phyloP scores from a whole-genome alignment of 2,113 vertebrate species.

The Irena cyanogastra region DNA sequence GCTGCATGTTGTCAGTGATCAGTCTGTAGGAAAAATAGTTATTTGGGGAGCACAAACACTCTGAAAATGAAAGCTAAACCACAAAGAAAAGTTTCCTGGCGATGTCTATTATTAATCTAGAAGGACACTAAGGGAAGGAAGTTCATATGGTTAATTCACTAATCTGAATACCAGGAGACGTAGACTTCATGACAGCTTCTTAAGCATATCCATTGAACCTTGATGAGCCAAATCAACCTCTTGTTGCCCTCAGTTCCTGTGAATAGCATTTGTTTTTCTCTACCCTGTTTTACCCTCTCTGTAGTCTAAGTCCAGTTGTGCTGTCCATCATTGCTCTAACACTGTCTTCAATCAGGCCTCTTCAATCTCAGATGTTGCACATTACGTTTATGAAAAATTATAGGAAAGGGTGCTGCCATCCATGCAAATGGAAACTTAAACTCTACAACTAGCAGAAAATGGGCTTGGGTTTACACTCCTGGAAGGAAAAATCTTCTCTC shows the following conservation, averaged over 20 bases:
- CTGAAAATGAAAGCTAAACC: neutral
- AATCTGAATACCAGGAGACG: neutral
- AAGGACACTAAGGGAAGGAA: neutral
- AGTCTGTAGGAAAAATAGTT: neutral
- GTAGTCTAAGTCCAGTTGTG: neutral
- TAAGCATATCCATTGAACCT: neutral
- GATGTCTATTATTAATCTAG: neutral
- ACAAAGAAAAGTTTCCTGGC: neutral
- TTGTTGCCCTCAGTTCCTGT: neutral
- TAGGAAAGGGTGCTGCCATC: neutral
- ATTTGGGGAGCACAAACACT: neutral
- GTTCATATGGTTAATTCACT: neutral
- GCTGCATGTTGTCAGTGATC: neutral
- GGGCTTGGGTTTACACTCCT: neutral
- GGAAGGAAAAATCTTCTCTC: neutral
- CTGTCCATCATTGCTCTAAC: neutral
- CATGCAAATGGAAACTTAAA: neutral
- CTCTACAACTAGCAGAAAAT: neutral
- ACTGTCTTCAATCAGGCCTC: neutral
- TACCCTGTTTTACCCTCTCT: neutral
- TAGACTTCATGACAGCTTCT: neutral
- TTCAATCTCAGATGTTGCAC: neutral
- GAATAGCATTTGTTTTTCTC: neutral
- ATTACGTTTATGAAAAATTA: neutral
- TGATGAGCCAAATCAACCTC: neutral